Conservation (phyloP, 2,113 vertebrate genomes). For the Clarias magur region DNA sequence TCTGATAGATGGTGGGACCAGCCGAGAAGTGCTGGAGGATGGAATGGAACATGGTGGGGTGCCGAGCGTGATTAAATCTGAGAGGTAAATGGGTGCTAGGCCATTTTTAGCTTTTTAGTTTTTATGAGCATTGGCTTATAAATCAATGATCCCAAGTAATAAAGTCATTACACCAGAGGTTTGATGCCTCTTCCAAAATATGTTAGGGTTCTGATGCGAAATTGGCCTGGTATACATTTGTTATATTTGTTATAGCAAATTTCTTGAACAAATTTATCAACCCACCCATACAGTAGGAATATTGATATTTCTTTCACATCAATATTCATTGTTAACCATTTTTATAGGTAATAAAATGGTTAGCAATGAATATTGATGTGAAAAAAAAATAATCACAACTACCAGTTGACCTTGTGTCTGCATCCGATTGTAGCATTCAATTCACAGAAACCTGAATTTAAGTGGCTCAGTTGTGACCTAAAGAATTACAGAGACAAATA, state of each 20-base stretch:
- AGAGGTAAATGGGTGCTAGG: no score
- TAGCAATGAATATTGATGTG: not conserved
- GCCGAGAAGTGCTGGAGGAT: no score
- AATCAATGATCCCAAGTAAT: not conserved
- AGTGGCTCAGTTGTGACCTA: not conserved
- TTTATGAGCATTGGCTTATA: not conserved
- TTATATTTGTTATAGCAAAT: not conserved
- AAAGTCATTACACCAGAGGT: not conserved
- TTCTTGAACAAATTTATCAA: not conserved
- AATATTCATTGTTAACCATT: not conserved
- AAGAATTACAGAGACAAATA: not conserved
- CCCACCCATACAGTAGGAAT: not conserved
- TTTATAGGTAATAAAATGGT: no score
- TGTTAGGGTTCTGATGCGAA: not conserved
- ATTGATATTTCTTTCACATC: not conserved
- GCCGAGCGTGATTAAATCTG: no score
- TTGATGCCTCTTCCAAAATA: not conserved
- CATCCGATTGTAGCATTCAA: not conserved
- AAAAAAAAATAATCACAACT: not conserved
- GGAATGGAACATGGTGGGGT: no score
- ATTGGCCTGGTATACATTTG: not conserved
- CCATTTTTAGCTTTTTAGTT: no score
- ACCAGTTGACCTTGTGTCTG: not conserved
- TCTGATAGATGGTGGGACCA: no score
- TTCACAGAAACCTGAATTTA: not conserved